Percentiles rank a stretch among this genome's conserved stretches.
These are phyloP conservation scores for Gephyroberyx darwinii DNA, from an alignment of 2,797 vertebrate genomes.

Conservation along the genomic window DNA sequence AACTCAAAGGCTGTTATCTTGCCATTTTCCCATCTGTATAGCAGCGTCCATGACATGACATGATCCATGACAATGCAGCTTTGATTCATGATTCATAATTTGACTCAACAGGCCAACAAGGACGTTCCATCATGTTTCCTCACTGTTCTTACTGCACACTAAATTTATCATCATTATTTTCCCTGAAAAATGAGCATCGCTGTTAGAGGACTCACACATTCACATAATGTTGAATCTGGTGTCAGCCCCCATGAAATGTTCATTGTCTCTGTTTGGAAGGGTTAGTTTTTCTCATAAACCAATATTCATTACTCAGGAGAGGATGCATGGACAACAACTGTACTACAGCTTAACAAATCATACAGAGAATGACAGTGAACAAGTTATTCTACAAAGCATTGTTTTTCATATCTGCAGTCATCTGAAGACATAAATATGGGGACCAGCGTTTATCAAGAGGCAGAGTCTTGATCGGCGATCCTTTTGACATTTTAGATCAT, in stretches of 20 bases:
- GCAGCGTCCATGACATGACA: too few species aligned
- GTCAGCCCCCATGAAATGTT: not conserved
- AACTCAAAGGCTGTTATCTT: not conserved
- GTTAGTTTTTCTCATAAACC: not conserved
- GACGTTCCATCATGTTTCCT: not conserved
- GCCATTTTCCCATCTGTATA: not conserved
- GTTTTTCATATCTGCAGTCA: not conserved
- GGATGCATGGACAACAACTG: too few species aligned
- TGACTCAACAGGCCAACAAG: too few species aligned
- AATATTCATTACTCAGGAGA: not conserved
- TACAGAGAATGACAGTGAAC: not conserved
- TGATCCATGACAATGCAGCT: not conserved
- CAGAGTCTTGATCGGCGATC: not conserved
- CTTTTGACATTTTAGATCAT: not conserved
- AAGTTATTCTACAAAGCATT: not conserved
- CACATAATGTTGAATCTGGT: too few species aligned
- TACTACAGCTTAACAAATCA: not conserved
- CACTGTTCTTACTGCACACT: not conserved
- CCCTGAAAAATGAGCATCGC: not conserved
- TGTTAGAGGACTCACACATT: too few species aligned
- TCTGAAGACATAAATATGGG: too few species aligned
- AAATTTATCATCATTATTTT: not conserved
- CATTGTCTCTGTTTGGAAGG: not conserved
- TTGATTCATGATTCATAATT: not conserved
- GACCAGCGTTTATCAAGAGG: not conserved